phyloP scores from a whole-genome alignment of 2,888 invertebrate species.

The Hemicrepidius hirtus region DNA sequence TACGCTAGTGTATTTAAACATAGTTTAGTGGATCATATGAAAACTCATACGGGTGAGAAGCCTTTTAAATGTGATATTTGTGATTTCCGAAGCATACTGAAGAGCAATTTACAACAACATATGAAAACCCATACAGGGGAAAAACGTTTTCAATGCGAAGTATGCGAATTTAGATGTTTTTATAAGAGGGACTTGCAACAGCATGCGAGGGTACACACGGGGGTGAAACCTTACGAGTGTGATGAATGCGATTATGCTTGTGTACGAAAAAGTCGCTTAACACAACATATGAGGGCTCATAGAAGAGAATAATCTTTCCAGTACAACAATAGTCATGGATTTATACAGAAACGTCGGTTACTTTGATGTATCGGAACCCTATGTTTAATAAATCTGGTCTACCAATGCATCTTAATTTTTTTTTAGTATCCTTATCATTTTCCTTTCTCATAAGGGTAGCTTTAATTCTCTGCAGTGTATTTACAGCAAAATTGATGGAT shows the following conservation, averaged over 20 bases:
- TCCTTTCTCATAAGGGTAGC: no score
- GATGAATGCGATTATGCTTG: no score
- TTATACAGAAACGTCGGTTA: background rate
- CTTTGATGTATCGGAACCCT: no score
- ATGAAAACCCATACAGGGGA: background rate
- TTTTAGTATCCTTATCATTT: no score
- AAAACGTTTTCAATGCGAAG: background rate
- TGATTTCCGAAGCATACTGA: background rate
- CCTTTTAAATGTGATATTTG: background rate
- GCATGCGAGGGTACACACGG: no score
- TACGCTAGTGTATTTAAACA: background rate
- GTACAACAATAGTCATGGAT: background rate
- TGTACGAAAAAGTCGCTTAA: background rate
- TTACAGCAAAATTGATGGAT: no score
- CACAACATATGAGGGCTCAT: background rate
- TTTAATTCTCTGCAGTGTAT: no score
- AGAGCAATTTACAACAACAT: background rate
- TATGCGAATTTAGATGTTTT: background rate
- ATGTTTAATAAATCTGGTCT: no score
- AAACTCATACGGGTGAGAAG: background rate
- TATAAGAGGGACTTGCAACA: background rate
- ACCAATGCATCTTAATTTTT: no score
- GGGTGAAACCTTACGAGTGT: no score
- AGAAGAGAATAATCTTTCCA: background rate
- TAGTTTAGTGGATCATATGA: background rate